Base-by-base conservation (phyloP, 2,113 vertebrate genomes). In the Jaculus jaculus region DNA sequence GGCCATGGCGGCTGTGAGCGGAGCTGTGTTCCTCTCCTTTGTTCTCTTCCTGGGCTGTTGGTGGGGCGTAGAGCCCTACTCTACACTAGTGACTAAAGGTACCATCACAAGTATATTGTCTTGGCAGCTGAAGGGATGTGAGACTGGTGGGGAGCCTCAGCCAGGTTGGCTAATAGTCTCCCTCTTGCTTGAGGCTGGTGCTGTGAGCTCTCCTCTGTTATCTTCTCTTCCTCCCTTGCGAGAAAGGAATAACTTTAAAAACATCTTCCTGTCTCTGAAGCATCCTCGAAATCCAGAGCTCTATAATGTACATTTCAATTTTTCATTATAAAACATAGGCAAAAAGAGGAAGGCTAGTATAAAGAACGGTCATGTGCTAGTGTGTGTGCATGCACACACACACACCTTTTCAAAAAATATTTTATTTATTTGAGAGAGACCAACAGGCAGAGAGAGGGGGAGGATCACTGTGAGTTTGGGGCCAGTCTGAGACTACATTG, bases 1-100 rank as follows among this genome's bases (percentile, higher is more conserved):
- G 81, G 82, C n/a, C 11, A 54, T 83, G 89, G 92, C 37, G n/a
- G 63, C 87, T 69, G 81, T 90, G 87, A 91, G 81, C 8, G 7
- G 32, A 60, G 34, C 28, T 7, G 63, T 60, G 63, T 34, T 60
- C 21, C 82, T 96, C 75, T 86, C 94, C 66, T 91, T 86, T n/a
- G n/a, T 91, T 73, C 26, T 96, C 37, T 77, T 93, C 34, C 79
- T 95, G 89, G 73, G 42, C 39, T 84, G 21, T 37, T 75, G 78
- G 85, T 78, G 6, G 37, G 37, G 77, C 13, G 13, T 18, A n/a
- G 92, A 91, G 23, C 23, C 32, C 11, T 32, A 37, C 2, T 73
- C 54, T 79, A 28, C 16, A 30, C 39, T 34, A 17, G 26, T 32
- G 16, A 69, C 6, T 39, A 21, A 81, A 96, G 94, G 90, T 91